Evolutionary conservation across 2,797 vertebrate genomes (phyloP).

Genomic region (Harpagifer antarcticus): DNA sequence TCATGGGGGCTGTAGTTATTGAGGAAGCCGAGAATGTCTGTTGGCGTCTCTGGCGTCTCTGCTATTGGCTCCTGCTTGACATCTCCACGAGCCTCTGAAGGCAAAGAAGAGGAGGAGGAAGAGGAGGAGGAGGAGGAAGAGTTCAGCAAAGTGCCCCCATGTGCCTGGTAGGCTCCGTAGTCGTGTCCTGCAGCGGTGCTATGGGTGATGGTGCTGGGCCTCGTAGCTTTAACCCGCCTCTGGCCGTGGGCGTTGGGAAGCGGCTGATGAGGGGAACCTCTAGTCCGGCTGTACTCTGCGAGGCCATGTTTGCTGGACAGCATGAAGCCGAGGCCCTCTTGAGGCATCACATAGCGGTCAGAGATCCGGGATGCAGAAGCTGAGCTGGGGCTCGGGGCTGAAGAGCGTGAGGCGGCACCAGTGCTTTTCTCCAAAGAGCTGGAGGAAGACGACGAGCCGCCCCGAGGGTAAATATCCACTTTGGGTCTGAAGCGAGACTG

Average conservation of each 20-base stretch:
- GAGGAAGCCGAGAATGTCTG: slow-evolving; percentile 90
- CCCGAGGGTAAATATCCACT: slow-evolving; percentile 83
- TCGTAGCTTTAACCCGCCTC: slow-evolving; percentile 47
- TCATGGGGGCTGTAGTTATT: slow-evolving; percentile 95
- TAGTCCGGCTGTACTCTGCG: slow-evolving; percentile 75
- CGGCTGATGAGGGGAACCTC: slow-evolving; percentile 66
- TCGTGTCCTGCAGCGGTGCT: slow-evolving; percentile 45
- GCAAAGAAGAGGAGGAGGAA: slow-evolving; percentile 58
- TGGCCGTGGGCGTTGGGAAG: slow-evolving; percentile 60
- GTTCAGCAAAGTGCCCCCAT: slow-evolving; percentile 57
- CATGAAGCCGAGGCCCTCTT: slow-evolving; percentile 82
- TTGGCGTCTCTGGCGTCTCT: slow-evolving; percentile 84
- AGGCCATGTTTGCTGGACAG: slow-evolving; percentile 87
- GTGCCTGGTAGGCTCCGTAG: slow-evolving; percentile 64
- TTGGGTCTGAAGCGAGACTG: slow-evolving; percentile 79
- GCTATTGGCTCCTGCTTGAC: slow-evolving; percentile 83
- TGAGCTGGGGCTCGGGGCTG: slow-evolving; percentile 62
- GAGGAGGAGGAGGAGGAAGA: slow-evolving; percentile 39
- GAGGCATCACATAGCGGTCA: slow-evolving; percentile 84
- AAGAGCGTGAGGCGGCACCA: slow-evolving; percentile 70
- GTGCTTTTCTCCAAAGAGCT: slow-evolving; percentile 81
- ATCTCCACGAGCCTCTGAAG: slow-evolving; percentile 62
- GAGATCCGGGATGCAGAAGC: slow-evolving; percentile 66
- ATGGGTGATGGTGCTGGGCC: slow-evolving; percentile 66
- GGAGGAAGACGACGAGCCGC: slow-evolving; percentile 55